Percentiles rank a stretch among this genome's conserved stretches.
phyloP scores from a whole-genome alignment of 2,888 invertebrate genomes.

The Scelioninae gen. 1 region DNA sequence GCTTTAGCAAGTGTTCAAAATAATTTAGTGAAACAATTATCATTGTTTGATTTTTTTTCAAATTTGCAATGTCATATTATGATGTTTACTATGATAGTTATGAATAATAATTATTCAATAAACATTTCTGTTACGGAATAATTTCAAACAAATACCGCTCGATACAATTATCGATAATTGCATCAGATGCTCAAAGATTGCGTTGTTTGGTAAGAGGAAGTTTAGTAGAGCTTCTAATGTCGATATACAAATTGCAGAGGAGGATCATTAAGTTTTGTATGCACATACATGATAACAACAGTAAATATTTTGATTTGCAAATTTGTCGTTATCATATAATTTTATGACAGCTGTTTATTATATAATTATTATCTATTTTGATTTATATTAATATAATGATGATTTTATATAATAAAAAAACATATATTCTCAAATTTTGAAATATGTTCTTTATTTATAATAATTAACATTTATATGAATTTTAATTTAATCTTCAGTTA shows the following conservation, averaged over 20 bases:
- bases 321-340: background rate
- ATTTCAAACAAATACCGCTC: background rate
- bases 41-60: no score
- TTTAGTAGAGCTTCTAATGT: background rate
- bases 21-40: no score
- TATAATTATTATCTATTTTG: no score
- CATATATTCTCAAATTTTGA: no score
- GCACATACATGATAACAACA: background rate
- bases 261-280: background rate
- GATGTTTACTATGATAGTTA: no score
- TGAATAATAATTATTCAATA: conserved; percentile 7
- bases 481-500: no score
- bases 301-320: background rate
- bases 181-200: conserved; percentile 12
- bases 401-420: no score
- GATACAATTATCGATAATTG: conserved; percentile 11
- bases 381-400: no score
- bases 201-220: background rate
- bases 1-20: no score
- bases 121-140: conserved; percentile 4
- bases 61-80: no score
- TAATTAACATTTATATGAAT: no score
- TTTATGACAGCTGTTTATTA: background rate
- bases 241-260: background rate
- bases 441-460: no score